Percentiles rank a stretch among this genome's conserved stretches.
phyloP scores from a whole-genome alignment of 2,888 invertebrate genomes.

The Iphiclides podalirius region DNA sequence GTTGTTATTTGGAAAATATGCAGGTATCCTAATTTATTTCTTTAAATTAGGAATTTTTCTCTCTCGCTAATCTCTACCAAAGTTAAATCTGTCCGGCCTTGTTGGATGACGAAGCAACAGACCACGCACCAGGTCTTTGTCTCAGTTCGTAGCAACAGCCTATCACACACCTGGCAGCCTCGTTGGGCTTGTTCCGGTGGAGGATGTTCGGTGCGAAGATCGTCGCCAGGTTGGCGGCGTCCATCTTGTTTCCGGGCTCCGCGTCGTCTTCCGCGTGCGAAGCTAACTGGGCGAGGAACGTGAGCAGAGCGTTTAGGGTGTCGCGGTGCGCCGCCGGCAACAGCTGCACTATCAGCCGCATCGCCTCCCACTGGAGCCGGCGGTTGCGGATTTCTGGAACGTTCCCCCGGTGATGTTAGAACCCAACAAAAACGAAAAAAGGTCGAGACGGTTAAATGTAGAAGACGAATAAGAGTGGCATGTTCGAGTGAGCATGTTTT shows the following conservation, averaged over 20 bases:
- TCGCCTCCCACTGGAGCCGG: conserved; percentile 89
- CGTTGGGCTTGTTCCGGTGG: conserved; percentile 86
- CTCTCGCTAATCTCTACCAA: no score
- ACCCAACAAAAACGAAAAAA: no score
- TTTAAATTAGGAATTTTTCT: no score
- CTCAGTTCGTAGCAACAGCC: no score
- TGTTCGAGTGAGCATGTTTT: no score
- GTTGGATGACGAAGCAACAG: no score
- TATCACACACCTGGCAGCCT: conserved; percentile 52
- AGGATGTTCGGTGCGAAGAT: conserved; percentile 97
- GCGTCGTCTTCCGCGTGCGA: conserved; percentile 84
- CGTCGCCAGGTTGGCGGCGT: conserved; percentile 94
- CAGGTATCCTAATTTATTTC: no score
- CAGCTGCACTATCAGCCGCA: conserved; percentile 91
- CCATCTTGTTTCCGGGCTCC: conserved; percentile 94
- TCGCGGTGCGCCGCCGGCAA: conserved; percentile 93
- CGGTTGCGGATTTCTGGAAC: conserved; percentile 88
- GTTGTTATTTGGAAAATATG: no score
- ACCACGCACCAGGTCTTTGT: no score
- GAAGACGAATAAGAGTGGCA: no score
- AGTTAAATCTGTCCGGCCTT: no score
- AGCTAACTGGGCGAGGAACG: conserved; percentile 89
- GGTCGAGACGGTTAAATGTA: no score
- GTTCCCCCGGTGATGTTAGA: neutral
- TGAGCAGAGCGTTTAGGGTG: conserved; percentile 90